Conservation (phyloP, 1,140 invertebrate species). For the Camponotus pennsylvanicus region DNA sequence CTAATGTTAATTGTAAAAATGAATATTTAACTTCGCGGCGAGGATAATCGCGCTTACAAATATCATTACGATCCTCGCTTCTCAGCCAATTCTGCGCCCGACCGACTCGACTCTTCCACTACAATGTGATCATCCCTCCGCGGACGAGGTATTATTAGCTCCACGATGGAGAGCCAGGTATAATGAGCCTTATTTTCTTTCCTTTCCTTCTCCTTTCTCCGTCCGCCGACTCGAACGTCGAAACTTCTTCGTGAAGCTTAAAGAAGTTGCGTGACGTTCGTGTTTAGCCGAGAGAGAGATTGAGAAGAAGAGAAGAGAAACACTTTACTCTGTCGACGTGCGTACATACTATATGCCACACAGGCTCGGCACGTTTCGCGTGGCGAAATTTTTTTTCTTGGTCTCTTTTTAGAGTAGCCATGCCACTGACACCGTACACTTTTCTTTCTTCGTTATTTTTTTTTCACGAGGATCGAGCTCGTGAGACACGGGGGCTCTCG, state of each 20-base stretch:
- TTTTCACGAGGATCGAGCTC: background rate
- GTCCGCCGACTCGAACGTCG: conserved; percentile 53
- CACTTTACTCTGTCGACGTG: conserved; percentile 31
- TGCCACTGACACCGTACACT: conserved; percentile 25
- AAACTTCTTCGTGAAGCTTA: conserved; percentile 50
- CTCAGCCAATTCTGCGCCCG: conserved; percentile 7
- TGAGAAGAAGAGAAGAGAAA: background rate
- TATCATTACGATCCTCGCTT: conserved; percentile 30
- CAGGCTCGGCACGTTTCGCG: conserved; percentile 28
- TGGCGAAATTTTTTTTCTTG: conserved; percentile 16
- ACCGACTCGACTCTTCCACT: conserved; percentile 17
- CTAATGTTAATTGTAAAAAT: conserved; percentile 31
- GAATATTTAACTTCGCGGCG: conserved; percentile 8
- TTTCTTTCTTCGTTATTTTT: conserved; percentile 4
- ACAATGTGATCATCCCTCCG: conserved; percentile 49
- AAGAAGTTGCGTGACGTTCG: conserved; percentile 48
- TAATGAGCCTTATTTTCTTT: conserved; percentile 63
- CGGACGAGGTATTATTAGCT: conserved; percentile 56
- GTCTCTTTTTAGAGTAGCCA: conserved; percentile 23
- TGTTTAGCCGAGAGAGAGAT: conserved; percentile 15
- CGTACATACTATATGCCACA: conserved; percentile 16
- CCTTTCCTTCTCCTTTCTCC: conserved; percentile 1
- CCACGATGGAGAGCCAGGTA: conserved; percentile 41
- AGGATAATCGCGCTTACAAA: conserved; percentile 37
- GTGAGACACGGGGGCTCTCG: conserved; percentile 19